Conservation (phyloP, 2,113 vertebrate species). For the human region DNA sequence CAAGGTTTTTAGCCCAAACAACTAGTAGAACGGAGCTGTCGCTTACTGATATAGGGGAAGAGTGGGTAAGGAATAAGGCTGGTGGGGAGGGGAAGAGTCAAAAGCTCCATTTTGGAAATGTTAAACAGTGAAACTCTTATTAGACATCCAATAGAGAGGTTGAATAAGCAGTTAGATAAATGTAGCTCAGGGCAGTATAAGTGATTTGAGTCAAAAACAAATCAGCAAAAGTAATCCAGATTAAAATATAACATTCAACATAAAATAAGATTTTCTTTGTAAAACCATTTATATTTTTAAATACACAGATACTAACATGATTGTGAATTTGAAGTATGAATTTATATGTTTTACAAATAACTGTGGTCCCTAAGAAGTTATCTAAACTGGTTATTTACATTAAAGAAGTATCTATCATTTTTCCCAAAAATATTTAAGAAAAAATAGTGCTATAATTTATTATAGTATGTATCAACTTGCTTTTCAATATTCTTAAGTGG, state of each 20-base stretch:
- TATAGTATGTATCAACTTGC: background rate
- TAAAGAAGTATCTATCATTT: background rate
- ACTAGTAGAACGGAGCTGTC: background rate
- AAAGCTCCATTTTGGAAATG: background rate
- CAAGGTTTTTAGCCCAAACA: background rate
- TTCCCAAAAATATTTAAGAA: background rate
- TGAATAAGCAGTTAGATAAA: background rate
- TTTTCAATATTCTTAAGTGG: background rate
- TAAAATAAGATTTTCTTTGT: background rate
- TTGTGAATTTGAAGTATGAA: background rate
- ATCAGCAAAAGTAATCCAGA: background rate
- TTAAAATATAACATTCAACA: background rate
- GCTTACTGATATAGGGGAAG: background rate
- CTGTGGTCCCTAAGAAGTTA: background rate
- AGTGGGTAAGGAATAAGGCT: background rate
- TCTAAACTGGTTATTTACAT: background rate
- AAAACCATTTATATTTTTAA: slow-evolving; percentile 4
- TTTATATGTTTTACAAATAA: slow-evolving; percentile 12
- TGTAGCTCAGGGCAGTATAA: background rate
- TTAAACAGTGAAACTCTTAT: background rate
- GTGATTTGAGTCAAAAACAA: background rate
- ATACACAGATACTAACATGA: background rate
- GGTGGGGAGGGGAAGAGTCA: background rate
- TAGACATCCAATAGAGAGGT: background rate
- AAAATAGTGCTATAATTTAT: background rate